These are phyloP conservation scores for Clarias fuscus DNA, from an alignment of 2,797 vertebrate species.

Conservation along the genomic window DNA sequence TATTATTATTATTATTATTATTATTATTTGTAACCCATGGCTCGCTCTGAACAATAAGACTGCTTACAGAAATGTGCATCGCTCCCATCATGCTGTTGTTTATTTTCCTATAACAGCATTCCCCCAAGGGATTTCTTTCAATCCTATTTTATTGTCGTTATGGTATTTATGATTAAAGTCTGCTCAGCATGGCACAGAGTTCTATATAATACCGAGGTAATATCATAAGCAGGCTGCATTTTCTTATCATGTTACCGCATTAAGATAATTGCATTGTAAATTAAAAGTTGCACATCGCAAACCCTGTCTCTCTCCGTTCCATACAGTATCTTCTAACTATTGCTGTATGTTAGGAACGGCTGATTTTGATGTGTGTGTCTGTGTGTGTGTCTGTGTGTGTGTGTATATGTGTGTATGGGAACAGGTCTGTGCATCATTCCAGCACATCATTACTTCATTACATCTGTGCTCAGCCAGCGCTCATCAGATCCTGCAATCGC, in stretches of 20 bases:
- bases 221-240: not conserved
- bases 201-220: not conserved
- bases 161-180: not conserved
- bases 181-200: not conserved
- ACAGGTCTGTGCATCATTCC: slow-evolving; percentile 51
- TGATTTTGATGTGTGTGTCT: not conserved
- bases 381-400: slow-evolving; percentile 15
- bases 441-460: slow-evolving; percentile 60
- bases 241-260: not conserved
- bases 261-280: slow-evolving; percentile 9
- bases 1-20: no score
- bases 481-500: slow-evolving; percentile 44
- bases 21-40: not conserved
- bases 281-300: not conserved
- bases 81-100: not conserved
- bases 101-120: not conserved
- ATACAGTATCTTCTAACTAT: not conserved
- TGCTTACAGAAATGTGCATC: not conserved
- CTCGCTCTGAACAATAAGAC: not conserved
- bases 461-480: slow-evolving; percentile 47
- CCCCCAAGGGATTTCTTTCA: not conserved
- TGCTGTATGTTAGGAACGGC: not conserved
- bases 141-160: not conserved
- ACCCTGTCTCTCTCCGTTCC: not conserved
- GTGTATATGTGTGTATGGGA: not conserved